Evolutionary conservation across 2,888 invertebrate genomes (phyloP), one percentile per base, ranked within the genome.

Genomic region (Calameuta filiformis): DNA sequence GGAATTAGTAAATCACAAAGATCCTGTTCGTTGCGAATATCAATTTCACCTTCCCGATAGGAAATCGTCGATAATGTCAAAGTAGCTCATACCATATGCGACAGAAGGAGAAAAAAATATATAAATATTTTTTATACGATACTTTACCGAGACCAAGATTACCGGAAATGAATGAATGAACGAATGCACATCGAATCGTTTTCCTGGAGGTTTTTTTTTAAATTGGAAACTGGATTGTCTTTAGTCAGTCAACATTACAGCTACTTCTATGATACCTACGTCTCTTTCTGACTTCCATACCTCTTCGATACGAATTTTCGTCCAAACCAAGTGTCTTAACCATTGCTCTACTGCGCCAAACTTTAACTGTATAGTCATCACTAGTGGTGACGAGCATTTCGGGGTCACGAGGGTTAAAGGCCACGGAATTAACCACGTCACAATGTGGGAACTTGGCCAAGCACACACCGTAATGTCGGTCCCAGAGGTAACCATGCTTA

Each of bases 371-470:
- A 87, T 94, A 94, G 91, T 97, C 97, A 89, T 97, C 97, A 78
- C 96, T 96, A 12, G 96, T 96, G 11, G 97, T 96, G 11, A 97
- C 95, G 40, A 97, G 92, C 95, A 96, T 96, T 92, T 96, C 95
- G 0, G 95, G 94, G 92, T 97, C 95, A 80, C 93, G 92, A 0
- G 97, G 96, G 92, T 96, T 97, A 89, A 97, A 97, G 3, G 97
- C 97, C 1, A 97, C 97, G 33, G 96, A 95, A 92, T 97, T 97
- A 0, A 97, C 97, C 12, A 97, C 96, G 90, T 96, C 96, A 0
- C 92, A 91, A 89, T 97, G 97, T 4, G 95, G 95, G 84, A 95
- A 95, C 87, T 95, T 95, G 0, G 95, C 94, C 80, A 97, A 91
- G 87, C 96, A 96, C 9, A 95, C 93, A 9, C 96, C 96, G 88